Conservation (phyloP, 2,113 vertebrate species). For the Hystrix brachyura region DNA sequence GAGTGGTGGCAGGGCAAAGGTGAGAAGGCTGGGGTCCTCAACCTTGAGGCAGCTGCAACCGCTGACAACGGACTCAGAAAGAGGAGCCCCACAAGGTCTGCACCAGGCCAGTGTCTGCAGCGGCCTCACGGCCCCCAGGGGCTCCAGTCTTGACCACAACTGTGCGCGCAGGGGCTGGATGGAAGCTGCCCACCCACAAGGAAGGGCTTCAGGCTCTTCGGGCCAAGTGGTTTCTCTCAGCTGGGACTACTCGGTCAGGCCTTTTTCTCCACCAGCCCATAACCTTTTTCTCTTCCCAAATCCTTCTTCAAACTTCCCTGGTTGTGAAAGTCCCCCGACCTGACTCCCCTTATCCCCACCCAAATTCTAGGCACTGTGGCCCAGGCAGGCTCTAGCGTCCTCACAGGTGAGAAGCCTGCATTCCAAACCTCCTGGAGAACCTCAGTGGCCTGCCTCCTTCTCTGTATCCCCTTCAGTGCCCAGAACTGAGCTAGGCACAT, state of each 20-base stretch:
- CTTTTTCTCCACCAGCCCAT: neutral
- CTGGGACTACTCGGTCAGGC: neutral
- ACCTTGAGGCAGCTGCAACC: neutral
- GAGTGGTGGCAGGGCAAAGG: neutral
- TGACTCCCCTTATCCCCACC: neutral
- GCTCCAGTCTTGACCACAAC: neutral
- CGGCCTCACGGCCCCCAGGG: neutral
- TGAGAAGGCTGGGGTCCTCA: conserved; percentile 11
- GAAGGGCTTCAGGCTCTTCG: neutral
- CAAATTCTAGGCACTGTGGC: neutral
- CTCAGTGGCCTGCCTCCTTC: neutral
- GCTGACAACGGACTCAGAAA: neutral
- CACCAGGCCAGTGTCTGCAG: neutral
- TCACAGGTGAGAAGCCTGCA: neutral
- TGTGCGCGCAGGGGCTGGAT: neutral
- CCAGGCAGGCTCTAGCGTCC: neutral
- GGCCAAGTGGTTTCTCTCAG: neutral
- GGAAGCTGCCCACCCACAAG: neutral
- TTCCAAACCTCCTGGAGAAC: neutral
- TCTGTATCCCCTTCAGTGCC: neutral
- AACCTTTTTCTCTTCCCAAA: neutral
- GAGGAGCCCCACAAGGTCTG: neutral
- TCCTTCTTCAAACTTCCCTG: neutral
- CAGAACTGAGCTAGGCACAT: neutral
- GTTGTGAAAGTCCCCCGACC: neutral